Conservation (phyloP, 1,140 invertebrate genomes). For the Solenopsis fugax region DNA sequence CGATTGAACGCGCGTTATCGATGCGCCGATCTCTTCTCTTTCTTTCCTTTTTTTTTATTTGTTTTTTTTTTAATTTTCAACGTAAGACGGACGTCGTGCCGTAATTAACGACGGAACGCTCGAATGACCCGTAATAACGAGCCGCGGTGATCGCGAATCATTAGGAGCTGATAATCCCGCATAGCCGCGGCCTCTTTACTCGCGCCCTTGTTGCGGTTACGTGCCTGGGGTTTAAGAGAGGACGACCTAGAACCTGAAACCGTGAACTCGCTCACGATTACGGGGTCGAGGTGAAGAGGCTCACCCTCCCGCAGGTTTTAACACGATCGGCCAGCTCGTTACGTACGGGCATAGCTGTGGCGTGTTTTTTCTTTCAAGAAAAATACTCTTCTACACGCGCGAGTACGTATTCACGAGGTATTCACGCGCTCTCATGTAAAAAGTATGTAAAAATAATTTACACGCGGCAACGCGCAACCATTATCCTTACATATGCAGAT, state of each 20-base stretch:
- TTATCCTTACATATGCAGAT: slow-evolving; percentile 46
- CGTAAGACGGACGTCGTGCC: not conserved
- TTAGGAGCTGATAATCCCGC: slow-evolving; percentile 47
- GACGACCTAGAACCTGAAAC: slow-evolving; percentile 76
- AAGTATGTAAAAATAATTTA: slow-evolving; percentile 49
- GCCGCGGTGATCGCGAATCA: slow-evolving; percentile 39
- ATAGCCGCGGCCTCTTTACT: slow-evolving; percentile 60
- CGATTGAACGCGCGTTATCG: slow-evolving; percentile 1
- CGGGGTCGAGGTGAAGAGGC: slow-evolving; percentile 65
- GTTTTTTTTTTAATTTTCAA: not conserved
- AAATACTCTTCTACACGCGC: not conserved
- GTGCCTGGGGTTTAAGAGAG: slow-evolving; percentile 56
- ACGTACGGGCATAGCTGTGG: not conserved
- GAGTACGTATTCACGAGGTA: slow-evolving; percentile 16
- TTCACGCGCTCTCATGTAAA: slow-evolving; percentile 4
- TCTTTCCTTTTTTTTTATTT: too few relatives aligned
- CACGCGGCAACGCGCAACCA: slow-evolving; percentile 16
- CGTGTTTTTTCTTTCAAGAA: not conserved
- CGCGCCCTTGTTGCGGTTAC: slow-evolving; percentile 65
- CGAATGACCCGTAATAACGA: slow-evolving; percentile 69
- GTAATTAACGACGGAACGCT: slow-evolving; percentile 53
- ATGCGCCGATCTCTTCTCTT: not conserved
- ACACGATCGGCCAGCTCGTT: slow-evolving; percentile 46
- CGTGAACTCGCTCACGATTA: slow-evolving; percentile 73
- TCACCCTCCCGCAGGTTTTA: slow-evolving; percentile 13